phyloP scores from a whole-genome alignment of 2,888 invertebrate species.

The Cephus rjabovi region DNA sequence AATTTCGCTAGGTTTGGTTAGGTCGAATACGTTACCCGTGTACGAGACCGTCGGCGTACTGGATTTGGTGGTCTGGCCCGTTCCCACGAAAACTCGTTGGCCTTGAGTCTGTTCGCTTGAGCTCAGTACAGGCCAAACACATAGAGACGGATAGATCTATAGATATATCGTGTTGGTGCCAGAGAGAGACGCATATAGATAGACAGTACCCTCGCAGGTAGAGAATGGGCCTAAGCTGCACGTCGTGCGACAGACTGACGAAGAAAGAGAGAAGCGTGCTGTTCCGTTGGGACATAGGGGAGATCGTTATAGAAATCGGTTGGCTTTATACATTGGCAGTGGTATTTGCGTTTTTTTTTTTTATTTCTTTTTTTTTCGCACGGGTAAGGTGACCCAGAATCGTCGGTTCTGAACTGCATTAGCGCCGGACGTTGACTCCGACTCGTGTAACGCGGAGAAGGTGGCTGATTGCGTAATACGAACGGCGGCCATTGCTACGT shows the following conservation, averaged over 20 bases:
- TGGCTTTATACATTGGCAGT: not conserved
- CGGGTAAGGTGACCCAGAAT: not conserved
- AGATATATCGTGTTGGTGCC: not conserved
- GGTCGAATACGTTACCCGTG: not conserved
- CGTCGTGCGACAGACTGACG: not conserved
- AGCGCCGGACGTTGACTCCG: not conserved
- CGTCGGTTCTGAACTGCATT: not conserved
- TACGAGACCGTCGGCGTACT: not conserved
- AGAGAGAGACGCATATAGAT: not conserved
- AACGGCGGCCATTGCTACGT: not conserved
- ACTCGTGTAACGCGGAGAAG: not conserved
- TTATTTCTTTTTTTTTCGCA: not conserved
- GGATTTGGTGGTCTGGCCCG: constrained; percentile 20
- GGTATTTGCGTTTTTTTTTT: not conserved
- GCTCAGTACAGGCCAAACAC: not conserved
- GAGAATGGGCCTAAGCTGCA: not conserved
- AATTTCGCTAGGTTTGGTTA: not conserved
- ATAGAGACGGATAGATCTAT: not conserved
- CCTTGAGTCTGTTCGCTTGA: constrained; percentile 40
- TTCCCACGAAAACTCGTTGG: constrained; percentile 50
- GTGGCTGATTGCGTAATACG: not conserved
- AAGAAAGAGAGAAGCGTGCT: not conserved
- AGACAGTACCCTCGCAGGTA: not conserved
- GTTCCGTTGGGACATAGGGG: no score
- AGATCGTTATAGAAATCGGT: not conserved